Base-by-base conservation (phyloP, 2,888 invertebrate genomes). In the Plebejus anna region DNA sequence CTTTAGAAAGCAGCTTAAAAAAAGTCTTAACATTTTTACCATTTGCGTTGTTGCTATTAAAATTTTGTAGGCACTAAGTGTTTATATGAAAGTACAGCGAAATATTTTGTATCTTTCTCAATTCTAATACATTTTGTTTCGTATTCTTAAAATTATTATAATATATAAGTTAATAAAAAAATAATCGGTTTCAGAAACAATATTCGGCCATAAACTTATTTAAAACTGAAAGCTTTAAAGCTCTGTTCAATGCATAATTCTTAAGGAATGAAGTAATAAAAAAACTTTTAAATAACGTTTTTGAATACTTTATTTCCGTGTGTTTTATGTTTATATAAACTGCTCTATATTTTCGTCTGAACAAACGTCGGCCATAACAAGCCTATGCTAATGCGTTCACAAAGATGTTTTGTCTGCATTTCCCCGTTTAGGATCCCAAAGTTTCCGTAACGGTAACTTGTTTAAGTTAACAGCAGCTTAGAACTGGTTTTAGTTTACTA, bases 401-500 rank as follows among this genome's bases (percentile, higher is more conserved):
- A 73, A 73, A 51, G 73, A 73, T 55, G 13, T 51, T 73, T 55
- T 73, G 73, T 73, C 73, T 55, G 51, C 73, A 73, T 28, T 55
- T 73, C 55, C 55, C 73, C 32, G 16, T 73, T 73, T 55, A 51
- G 51, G 51, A 73, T 51, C 42, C 42, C 71, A 76, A 76, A 76
- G 78, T 81, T 82, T 78, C 80, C 84, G 82, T 90, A 92, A 91
- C 92, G 87, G 91, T 90, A 88, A 85, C 88, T 81, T 81, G 83
- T 83, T 88, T 88, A 88, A 84, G 89, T 87, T 89, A 87, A 86
- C 85, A 61, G 76, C 87, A 87, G 85, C 88, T 85, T 82, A 80
- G 87, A 92, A 92, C 92, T 85, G 81, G 92, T 92, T 92, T 87
- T 79, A 81, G 83, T 84, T 91, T 92, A 92, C 93, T 92, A 92